phyloP scores from a whole-genome alignment of 2,797 vertebrate species.

The Salarias fasciatus region DNA sequence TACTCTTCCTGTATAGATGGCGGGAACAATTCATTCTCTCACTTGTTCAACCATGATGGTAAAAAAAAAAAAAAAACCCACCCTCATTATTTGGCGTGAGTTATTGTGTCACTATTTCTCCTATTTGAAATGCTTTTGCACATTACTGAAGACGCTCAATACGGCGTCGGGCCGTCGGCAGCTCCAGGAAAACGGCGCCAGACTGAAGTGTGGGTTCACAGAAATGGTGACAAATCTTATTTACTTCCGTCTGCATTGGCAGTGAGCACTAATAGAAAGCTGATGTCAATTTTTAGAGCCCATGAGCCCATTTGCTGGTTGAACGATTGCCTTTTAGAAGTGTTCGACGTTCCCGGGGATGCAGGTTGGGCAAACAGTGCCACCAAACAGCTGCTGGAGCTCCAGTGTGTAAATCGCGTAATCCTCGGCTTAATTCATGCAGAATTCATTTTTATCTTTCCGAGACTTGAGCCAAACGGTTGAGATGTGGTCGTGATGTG shows the following conservation, averaged over 20 bases:
- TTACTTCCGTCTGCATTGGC: not conserved
- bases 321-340: slow-evolving; percentile 47
- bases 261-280: not conserved
- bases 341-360: slow-evolving; percentile 49
- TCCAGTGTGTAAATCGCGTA: slow-evolving; percentile 28
- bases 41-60: slow-evolving; percentile 5
- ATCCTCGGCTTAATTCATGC: slow-evolving; percentile 23
- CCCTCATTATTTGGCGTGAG: slow-evolving; percentile 22
- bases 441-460: slow-evolving; percentile 36
- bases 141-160: not conserved
- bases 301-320: slow-evolving; percentile 31
- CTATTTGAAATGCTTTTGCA: not conserved
- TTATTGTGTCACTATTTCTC: not conserved
- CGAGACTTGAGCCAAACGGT: slow-evolving; percentile 48
- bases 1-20: slow-evolving; percentile 2
- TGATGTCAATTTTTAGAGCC: not conserved
- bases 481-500: slow-evolving; percentile 44
- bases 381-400: slow-evolving; percentile 46
- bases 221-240: not conserved
- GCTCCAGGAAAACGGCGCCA: slow-evolving; percentile 16
- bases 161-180: not conserved
- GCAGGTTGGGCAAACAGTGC: slow-evolving; percentile 39
- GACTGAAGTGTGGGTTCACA: slow-evolving; percentile 10
- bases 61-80: too few species aligned
- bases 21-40: slow-evolving; percentile 5